These are phyloP conservation scores for Lates calcarifer DNA, from an alignment of 2,113 vertebrate genomes.

Conservation along the genomic window DNA sequence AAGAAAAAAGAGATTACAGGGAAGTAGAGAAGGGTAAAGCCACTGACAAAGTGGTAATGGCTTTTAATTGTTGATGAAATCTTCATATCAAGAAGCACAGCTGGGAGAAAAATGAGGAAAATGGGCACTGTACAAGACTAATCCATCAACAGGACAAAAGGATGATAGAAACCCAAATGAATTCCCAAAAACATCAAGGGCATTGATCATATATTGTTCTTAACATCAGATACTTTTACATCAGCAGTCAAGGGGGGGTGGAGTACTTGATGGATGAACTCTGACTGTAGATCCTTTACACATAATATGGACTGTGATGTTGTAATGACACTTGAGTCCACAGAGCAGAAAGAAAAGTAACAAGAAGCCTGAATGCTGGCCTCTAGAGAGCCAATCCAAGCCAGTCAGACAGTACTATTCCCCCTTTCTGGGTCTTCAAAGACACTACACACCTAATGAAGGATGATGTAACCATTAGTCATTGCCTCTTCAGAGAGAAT, in stretches of 20 bases:
- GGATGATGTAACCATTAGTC: conserved; percentile 54
- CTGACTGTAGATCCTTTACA: conserved; percentile 21
- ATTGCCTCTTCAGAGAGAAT: conserved; percentile 38
- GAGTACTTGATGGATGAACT: background rate
- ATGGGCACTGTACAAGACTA: background rate
- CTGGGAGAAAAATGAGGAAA: background rate
- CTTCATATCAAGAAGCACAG: background rate
- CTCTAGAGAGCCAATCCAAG: conserved; percentile 41
- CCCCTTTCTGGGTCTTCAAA: conserved; percentile 32
- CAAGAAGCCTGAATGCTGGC: conserved; percentile 20
- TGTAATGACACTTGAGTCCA: conserved; percentile 55
- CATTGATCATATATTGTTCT: background rate
- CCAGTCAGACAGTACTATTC: conserved; percentile 14
- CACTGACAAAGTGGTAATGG: background rate
- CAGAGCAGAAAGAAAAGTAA: conserved; percentile 21
- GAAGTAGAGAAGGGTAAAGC: background rate
- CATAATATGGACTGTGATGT: conserved; percentile 29
- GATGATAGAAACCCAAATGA: background rate
- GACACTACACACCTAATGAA: conserved; percentile 43
- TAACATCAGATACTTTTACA: conserved; percentile 10
- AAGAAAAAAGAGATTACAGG: background rate
- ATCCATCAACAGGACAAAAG: background rate
- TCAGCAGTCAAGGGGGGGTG: background rate
- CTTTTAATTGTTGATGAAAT: background rate
- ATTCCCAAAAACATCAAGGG: background rate